phyloP scores from a whole-genome alignment of 2,797 vertebrate species.

The Trichosurus vulpecula region DNA sequence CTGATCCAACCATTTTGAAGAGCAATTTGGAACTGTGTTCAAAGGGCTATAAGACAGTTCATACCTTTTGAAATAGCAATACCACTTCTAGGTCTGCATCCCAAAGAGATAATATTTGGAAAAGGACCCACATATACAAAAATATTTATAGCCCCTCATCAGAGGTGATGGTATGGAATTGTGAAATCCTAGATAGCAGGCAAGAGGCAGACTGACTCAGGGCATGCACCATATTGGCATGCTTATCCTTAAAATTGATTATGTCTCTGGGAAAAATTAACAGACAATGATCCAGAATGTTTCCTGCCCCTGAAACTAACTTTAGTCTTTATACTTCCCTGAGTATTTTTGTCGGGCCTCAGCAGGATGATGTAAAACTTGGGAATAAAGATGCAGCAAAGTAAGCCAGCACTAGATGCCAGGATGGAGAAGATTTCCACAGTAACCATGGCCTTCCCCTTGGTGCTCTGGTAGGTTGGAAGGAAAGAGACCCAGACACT shows the following conservation, averaged over 20 bases:
- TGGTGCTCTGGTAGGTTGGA: not conserved
- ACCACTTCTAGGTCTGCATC: too few species aligned
- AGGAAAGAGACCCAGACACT: not conserved
- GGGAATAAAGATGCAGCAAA: not conserved
- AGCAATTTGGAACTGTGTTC: too few species aligned
- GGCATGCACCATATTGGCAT: too few species aligned
- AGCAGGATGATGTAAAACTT: not conserved
- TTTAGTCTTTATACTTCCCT: not conserved
- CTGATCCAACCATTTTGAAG: too few species aligned
- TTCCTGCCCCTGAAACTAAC: not conserved
- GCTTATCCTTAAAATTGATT: not conserved
- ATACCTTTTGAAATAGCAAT: too few species aligned
- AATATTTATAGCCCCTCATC: too few species aligned
- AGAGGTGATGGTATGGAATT: too few species aligned
- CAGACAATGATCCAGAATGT: not conserved
- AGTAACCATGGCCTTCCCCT: not conserved
- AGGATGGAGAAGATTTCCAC: not conserved
- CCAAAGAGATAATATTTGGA: too few species aligned
- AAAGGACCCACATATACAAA: too few species aligned
- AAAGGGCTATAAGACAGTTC: too few species aligned
- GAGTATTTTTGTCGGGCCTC: not conserved
- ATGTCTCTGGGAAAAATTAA: not conserved
- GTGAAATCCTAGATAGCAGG: not conserved
- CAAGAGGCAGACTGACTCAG: not conserved
- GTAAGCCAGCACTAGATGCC: not conserved